These are phyloP conservation scores for Cephus spinipes DNA, from an alignment of 2,888 invertebrate genomes.

Conservation along the genomic window DNA sequence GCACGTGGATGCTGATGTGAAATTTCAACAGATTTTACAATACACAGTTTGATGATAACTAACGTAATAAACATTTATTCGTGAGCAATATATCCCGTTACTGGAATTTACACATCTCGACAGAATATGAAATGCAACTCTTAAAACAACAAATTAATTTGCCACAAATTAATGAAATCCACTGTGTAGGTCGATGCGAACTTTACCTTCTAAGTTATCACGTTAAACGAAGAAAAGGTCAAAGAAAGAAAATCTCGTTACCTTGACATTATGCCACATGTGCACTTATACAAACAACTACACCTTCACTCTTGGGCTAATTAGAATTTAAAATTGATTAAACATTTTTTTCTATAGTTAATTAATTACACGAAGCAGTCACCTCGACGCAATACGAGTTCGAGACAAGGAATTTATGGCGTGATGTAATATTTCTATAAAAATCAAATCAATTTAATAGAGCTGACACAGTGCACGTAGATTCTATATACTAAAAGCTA, in stretches of 20 bases:
- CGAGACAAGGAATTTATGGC: too few relatives aligned
- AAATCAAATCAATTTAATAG: too few relatives aligned
- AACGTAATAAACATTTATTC: conserved; percentile 11
- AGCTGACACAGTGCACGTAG: too few relatives aligned
- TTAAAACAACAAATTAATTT: conserved; percentile 15
- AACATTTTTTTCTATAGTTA: not conserved
- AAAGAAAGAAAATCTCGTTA: not conserved
- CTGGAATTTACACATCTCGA: conserved; percentile 19
- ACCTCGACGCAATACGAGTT: not conserved
- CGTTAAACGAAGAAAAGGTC: not conserved
- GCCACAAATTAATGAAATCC: conserved; percentile 15
- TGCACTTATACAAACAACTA: too few relatives aligned
- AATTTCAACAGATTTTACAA: too few relatives aligned
- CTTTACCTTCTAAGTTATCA: not conserved
- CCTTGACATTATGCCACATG: not conserved
- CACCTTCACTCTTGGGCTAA: too few relatives aligned
- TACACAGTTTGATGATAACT: not conserved
- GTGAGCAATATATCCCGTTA: conserved; percentile 9
- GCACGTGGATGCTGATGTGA: too few relatives aligned
- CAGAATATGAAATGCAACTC: conserved; percentile 17
- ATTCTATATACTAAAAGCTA: too few relatives aligned
- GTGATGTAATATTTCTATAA: not conserved
- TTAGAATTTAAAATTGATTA: too few relatives aligned
- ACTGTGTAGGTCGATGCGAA: not conserved
- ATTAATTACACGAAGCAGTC: not conserved